Conservation (phyloP, 2,797 vertebrate species). For the Paedocypris micromegethes region DNA sequence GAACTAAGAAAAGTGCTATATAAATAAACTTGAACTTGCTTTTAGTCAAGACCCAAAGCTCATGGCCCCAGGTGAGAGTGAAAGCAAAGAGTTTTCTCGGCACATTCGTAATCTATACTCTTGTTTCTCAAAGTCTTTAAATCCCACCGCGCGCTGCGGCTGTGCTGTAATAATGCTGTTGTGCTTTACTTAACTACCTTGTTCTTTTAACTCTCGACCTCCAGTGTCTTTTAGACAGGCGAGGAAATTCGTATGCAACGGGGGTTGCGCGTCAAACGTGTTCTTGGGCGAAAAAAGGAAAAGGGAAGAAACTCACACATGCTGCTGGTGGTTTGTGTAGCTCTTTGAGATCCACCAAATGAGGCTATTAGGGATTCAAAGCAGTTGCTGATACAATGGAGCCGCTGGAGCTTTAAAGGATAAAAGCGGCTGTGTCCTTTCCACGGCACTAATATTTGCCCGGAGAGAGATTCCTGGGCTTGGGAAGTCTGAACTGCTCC, state of each 20-base stretch:
- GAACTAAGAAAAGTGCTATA: no score
- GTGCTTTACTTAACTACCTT: neutral
- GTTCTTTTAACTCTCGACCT: slow-evolving; percentile 11
- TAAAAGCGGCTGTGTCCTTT: slow-evolving; percentile 31
- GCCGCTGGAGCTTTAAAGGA: slow-evolving; percentile 33
- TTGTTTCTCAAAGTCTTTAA: no score
- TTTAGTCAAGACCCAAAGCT: no score
- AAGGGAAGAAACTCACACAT: slow-evolving; percentile 1
- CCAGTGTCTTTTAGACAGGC: slow-evolving; percentile 4
- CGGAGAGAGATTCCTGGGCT: slow-evolving; percentile 13
- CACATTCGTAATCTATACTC: no score
- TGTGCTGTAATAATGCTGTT: no score
- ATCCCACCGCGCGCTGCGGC: no score
- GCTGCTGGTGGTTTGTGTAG: slow-evolving; percentile 19
- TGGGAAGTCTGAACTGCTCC: slow-evolving; percentile 26
- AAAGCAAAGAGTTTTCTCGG: no score
- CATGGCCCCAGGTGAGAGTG: no score
- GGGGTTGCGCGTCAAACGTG: slow-evolving; percentile 5
- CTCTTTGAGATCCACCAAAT: slow-evolving; percentile 23
- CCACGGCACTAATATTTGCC: slow-evolving; percentile 22
- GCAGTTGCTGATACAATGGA: slow-evolving; percentile 44
- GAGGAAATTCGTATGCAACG: slow-evolving; percentile 2
- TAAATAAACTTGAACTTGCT: no score
- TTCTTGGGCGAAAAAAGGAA: neutral
- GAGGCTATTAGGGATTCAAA: slow-evolving; percentile 37